Conservation (phyloP, 2,888 invertebrate species). For the Melieria crassipennis region DNA sequence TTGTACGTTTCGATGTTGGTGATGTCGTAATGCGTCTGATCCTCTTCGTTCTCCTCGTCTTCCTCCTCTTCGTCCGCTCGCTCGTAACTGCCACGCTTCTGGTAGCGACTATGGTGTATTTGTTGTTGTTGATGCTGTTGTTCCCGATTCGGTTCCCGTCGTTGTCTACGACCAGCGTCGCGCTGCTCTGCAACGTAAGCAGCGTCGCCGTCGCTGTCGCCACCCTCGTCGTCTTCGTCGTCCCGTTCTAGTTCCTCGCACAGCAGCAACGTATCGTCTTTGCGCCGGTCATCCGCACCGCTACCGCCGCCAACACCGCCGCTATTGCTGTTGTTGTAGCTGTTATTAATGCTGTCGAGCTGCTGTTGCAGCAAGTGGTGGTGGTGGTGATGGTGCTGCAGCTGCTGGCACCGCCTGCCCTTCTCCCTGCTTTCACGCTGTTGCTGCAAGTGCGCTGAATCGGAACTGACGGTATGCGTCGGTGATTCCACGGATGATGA, state of each 20-base stretch:
- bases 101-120: conserved; percentile 33
- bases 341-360: conserved; percentile 61
- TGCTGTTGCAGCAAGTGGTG: conserved; percentile 51
- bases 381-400: conserved; percentile 55
- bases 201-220: conserved; percentile 37
- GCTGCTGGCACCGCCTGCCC: conserved; percentile 50
- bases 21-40: conserved; percentile 62
- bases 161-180: conserved; percentile 29
- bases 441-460: conserved; percentile 58
- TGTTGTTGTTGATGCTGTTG: conserved; percentile 49
- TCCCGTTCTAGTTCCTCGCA: conserved; percentile 62
- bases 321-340: conserved; percentile 56
- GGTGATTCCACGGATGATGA: conserved; percentile 65
- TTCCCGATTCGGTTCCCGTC: conserved; percentile 33
- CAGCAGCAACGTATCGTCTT: conserved; percentile 60
- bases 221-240: conserved; percentile 44
- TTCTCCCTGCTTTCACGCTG: conserved; percentile 43
- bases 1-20: conserved; percentile 62
- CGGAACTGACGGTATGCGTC: conserved; percentile 56
- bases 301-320: conserved; percentile 37
- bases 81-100: conserved; percentile 41
- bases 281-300: conserved; percentile 47
- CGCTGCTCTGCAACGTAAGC: background rate
- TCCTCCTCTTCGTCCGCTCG: conserved; percentile 46
- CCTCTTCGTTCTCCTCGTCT: conserved; percentile 57